Evolutionary conservation across 2,113 vertebrate genomes (phyloP).

Genomic region (Ciconia maguari): DNA sequence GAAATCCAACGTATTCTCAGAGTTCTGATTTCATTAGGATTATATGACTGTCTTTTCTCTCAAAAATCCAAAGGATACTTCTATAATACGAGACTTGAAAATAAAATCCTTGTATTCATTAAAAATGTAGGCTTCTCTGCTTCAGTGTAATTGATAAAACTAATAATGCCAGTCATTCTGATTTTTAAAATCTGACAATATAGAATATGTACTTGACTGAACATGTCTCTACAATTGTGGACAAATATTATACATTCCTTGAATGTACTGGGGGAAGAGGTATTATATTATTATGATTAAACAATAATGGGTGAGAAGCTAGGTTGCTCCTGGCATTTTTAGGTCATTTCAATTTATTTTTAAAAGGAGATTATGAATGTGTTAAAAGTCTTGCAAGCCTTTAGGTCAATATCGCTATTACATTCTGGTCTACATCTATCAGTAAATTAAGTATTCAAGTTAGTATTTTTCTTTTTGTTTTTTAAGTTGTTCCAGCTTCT

Average conservation of each 20-base stretch:
- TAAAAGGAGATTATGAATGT: background rate
- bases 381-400: constrained; percentile 6
- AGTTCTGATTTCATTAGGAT: constrained; percentile 49
- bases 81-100: background rate
- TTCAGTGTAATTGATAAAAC: constrained; percentile 28
- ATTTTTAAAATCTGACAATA: background rate
- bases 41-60: background rate
- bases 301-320: constrained; percentile 46
- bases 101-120: background rate
- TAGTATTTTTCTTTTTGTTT: background rate
- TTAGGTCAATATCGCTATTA: background rate
- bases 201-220: constrained; percentile 7
- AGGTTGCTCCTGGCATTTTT: constrained; percentile 58
- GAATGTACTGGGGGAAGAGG: background rate
- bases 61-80: background rate
- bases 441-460: background rate
- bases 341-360: constrained; percentile 49
- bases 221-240: constrained; percentile 8
- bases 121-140: background rate
- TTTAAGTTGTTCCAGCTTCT: background rate
- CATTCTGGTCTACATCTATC: background rate
- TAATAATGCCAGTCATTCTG: background rate
- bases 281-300: constrained; percentile 62
- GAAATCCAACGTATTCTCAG: background rate
- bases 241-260: background rate